These are phyloP conservation scores for Chrysotoxum bicinctum DNA, from an alignment of 2,888 invertebrate species.

Conservation along the genomic window DNA sequence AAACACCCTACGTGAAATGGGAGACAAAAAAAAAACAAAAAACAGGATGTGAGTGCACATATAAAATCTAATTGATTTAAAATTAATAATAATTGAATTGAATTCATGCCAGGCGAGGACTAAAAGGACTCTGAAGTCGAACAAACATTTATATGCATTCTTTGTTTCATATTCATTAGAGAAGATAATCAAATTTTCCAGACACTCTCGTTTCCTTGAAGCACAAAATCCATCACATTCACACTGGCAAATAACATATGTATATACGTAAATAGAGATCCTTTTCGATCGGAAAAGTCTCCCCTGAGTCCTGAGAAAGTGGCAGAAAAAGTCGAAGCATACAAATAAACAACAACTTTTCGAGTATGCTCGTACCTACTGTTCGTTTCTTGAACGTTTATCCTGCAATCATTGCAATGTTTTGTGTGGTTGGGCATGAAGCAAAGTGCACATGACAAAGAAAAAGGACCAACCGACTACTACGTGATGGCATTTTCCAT, in stretches of 20 bases:
- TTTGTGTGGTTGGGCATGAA: slow-evolving; percentile 54
- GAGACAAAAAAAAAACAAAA: not conserved
- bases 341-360: slow-evolving; percentile 29
- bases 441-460: slow-evolving; percentile 11
- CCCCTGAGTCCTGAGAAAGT: not conserved
- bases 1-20: not conserved
- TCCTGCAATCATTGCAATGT: slow-evolving; percentile 66
- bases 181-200: slow-evolving; percentile 13
- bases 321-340: slow-evolving; percentile 1
- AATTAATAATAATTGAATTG: not conserved
- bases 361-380: too few species aligned
- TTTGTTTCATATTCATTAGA: not conserved
- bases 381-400: slow-evolving; percentile 49
- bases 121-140: not conserved
- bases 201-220: slow-evolving; percentile 26
- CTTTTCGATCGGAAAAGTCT: not conserved
- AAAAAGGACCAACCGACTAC: not conserved
- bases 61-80: not conserved
- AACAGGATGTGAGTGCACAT: not conserved
- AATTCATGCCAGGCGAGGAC: not conserved
- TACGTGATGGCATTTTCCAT: slow-evolving; percentile 57
- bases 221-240: slow-evolving; percentile 18
- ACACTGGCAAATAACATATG: not conserved
- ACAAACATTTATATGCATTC: not conserved
- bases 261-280: too few species aligned